Percentiles rank a stretch among this genome's conserved stretches.
phyloP scores from a whole-genome alignment of 2,797 vertebrate species.

The Rhabdophis nuchalis region DNA sequence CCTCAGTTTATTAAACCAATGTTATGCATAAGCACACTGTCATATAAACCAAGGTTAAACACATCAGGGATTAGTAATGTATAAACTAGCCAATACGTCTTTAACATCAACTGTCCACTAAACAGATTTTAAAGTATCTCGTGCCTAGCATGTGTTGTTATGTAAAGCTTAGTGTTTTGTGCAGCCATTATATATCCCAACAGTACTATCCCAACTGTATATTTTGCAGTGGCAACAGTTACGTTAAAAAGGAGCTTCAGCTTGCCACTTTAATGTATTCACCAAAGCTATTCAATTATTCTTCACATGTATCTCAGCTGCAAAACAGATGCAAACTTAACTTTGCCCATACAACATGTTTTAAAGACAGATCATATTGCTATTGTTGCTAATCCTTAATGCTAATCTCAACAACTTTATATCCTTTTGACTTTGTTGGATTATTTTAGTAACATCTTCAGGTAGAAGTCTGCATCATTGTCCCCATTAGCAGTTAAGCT shows the following conservation, averaged over 20 bases:
- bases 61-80: neutral
- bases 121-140: neutral
- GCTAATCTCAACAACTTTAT: neutral
- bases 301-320: neutral
- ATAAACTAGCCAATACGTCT: neutral
- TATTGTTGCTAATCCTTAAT: neutral
- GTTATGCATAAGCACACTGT: neutral
- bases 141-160: neutral
- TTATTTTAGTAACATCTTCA: neutral
- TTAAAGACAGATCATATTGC: neutral
- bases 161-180: neutral
- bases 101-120: neutral
- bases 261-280: neutral
- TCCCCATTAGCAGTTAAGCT: neutral
- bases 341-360: neutral
- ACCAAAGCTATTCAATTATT: neutral
- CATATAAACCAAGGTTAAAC: neutral
- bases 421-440: neutral
- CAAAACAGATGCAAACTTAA: neutral
- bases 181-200: neutral
- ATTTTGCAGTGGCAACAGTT: neutral
- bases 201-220: neutral
- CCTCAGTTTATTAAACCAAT: neutral
- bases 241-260: neutral
- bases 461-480: neutral